Conservation (phyloP, 2,888 invertebrate species). For the Nomada lathburiana region DNA sequence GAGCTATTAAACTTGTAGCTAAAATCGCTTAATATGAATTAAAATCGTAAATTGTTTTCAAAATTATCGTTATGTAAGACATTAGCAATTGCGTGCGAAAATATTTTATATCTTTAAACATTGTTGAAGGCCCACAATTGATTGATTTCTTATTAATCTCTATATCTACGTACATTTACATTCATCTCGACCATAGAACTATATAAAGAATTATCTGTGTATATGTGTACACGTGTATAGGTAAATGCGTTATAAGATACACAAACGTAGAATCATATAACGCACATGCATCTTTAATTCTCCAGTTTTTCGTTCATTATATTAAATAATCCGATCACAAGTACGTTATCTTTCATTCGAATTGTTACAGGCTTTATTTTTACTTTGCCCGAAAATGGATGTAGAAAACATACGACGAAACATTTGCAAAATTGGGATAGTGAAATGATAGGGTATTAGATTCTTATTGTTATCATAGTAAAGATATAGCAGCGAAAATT, state of each 20-base stretch:
- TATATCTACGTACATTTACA: conserved; percentile 24
- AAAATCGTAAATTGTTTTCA: conserved; percentile 12
- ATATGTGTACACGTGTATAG: conserved; percentile 12
- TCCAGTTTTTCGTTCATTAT: conserved; percentile 16
- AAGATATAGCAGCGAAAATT: conserved; percentile 5
- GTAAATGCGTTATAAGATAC: conserved; percentile 12
- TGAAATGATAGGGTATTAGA: not conserved
- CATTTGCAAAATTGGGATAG: conserved; percentile 9
- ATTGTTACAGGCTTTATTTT: not conserved
- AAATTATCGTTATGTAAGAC: conserved; percentile 5
- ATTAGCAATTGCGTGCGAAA: not conserved
- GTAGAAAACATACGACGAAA: not conserved
- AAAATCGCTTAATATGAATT: conserved; percentile 1
- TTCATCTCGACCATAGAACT: conserved; percentile 20
- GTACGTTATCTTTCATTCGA: conserved; percentile 15
- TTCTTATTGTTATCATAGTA: conserved; percentile 32
- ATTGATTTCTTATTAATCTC: conserved; percentile 19
- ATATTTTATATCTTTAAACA: conserved; percentile 2
- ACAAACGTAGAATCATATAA: conserved; percentile 38
- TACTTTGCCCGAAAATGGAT: not conserved
- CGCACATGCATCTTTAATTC: conserved; percentile 39
- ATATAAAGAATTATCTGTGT: conserved; percentile 23
- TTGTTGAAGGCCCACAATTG: not conserved
- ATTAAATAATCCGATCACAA: conserved; percentile 29
- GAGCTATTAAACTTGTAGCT: not conserved